Evolutionary conservation across 2,113 vertebrate species (phyloP).

Genomic region (Speoplatyrhinus poulsoni): DNA sequence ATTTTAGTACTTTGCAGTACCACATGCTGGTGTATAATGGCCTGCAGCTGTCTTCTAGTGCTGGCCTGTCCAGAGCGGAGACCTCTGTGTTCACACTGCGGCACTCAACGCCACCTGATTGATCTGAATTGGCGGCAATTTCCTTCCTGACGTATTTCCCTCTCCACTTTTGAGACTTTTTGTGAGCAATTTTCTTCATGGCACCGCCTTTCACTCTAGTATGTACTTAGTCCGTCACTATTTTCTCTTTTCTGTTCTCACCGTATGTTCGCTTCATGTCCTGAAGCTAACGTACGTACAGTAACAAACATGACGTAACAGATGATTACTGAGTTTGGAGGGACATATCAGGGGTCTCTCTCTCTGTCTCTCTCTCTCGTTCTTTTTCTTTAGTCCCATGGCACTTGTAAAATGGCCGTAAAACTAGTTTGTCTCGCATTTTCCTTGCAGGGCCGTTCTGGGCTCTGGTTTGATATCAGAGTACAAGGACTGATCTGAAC

Average conservation of each 20-base stretch:
- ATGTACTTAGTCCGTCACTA: no score
- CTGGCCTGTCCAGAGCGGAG: constrained; percentile 52
- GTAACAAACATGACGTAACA: no score
- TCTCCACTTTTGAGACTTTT: constrained; percentile 11
- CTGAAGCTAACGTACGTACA: no score
- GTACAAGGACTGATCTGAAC: constrained; percentile 26
- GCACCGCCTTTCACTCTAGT: neutral
- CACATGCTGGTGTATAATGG: constrained; percentile 38
- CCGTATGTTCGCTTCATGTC: no score
- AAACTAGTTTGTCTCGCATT: constrained; percentile 16
- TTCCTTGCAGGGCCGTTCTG: constrained; percentile 11
- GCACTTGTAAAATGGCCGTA: constrained; percentile 17
- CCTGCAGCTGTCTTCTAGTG: constrained; percentile 58
- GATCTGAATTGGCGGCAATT: constrained; percentile 51
- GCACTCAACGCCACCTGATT: constrained; percentile 52
- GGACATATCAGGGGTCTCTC: neutral
- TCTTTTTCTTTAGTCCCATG: neutral
- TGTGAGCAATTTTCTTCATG: neutral
- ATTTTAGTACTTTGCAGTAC: constrained; percentile 6
- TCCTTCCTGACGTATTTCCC: constrained; percentile 22
- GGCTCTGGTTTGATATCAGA: constrained; percentile 22
- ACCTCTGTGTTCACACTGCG: constrained; percentile 43
- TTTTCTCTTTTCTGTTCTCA: neutral
- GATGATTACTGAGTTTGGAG: no score
- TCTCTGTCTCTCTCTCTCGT: neutral